Evolutionary conservation across 2,797 vertebrate genomes (phyloP), one percentile per base, ranked within the genome.

Genomic region (Hemitrygon akajei): DNA sequence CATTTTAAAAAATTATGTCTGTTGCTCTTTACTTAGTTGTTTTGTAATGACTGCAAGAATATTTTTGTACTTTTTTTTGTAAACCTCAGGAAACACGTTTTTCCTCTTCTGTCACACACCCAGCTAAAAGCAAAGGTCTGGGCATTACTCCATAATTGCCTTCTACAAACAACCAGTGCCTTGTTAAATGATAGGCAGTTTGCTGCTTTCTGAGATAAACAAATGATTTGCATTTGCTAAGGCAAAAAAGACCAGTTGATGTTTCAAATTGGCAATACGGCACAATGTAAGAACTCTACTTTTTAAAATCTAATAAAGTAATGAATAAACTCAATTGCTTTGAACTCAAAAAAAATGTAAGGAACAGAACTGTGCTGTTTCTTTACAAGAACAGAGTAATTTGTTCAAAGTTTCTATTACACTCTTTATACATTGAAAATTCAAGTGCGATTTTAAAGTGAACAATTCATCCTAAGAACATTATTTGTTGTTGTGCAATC

Each of bases 171-270:
- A 94, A 94, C 93, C n/a, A 37, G 89, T 56, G 69, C 9, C 94
- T 93, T 95, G 95, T 79, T 95, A 27, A 56, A 94, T 56, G 34
- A 22, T 75, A 94, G 93, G 81, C 40, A 27, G 87, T 92, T 86
- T 81, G 60, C 22, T 81, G 69, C 79, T 60, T 93, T 30, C 14
- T 73, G 89, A 94, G 91, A 95, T 94, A 93, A 89, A 95, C 95
- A 58, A 93, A 94, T 63, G 56, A 94, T 94, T 93, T 95, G 94
- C 69, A 93, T 94, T 94, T 94, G 94, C 93, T 77, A 92, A 18
- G 58, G 93, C 22, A 94, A 94, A 56, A 34, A 93, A 76, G n/a
- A 69, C 16, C 63, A 69, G 63, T 89, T 87, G n/a, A 87, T 63
- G 63, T 87, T 87, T 87, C n/a, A 37, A 37, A 89, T 69, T 30